Conservation (phyloP, 2,797 vertebrate species). For the Coccyzus lansbergi region DNA sequence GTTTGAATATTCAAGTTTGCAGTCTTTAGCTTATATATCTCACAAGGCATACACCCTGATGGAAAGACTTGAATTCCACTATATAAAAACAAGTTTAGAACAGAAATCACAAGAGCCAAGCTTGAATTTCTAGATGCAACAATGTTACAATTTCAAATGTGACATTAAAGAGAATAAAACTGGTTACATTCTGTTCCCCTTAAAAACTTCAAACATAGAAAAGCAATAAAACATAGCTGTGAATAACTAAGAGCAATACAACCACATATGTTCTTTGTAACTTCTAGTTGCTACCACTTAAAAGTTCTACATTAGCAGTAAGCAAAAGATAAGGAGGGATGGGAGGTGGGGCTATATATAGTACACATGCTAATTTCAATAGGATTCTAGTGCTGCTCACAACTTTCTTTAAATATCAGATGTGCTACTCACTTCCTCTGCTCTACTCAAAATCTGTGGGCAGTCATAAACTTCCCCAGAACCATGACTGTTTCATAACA, state of each 20-base stretch:
- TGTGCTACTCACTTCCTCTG: slow-evolving; percentile 12
- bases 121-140: background rate
- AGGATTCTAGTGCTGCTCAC: background rate
- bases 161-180: background rate
- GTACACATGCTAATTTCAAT: background rate
- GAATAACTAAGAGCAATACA: background rate
- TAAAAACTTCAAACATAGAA: background rate
- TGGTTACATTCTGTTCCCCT: background rate
- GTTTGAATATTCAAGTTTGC: background rate
- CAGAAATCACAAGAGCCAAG: background rate
- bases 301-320: background rate
- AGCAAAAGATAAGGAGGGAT: background rate
- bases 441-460: slow-evolving; percentile 11
- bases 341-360: fast-evolving
- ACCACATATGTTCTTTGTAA: background rate
- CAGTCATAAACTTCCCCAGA: background rate
- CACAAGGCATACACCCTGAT: background rate
- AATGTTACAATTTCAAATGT: background rate
- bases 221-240: background rate
- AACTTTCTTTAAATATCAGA: slow-evolving; percentile 1
- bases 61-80: background rate
- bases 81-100: background rate
- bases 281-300: background rate
- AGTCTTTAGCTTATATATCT: background rate
- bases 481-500: background rate